Percentiles rank a stretch among this genome's conserved stretches.
Conservation (phyloP, 2,113 vertebrate genomes). For the Tamias sibiricus region DNA sequence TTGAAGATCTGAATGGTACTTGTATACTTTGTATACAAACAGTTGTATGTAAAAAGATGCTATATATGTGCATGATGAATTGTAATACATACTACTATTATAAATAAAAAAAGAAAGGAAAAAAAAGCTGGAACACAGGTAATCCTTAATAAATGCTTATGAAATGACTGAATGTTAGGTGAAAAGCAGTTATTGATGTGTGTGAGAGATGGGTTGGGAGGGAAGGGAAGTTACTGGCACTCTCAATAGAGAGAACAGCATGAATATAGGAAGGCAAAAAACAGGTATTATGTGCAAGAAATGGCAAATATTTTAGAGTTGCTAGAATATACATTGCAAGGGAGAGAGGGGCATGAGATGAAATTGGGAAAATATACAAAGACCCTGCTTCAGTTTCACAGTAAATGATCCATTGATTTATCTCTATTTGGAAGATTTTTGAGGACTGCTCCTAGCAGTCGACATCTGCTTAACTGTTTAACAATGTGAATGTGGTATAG, state of each 20-base stretch:
- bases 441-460: neutral
- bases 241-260: neutral
- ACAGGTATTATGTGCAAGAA: neutral
- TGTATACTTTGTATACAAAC: no score
- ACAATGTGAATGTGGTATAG: neutral
- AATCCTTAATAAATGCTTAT: neutral
- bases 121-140: neutral
- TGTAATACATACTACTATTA: no score
- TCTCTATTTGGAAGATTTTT: neutral
- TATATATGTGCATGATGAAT: no score
- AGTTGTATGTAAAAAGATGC: no score
- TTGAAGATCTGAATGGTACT: no score
- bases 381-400: neutral
- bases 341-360: neutral
- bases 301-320: slow-evolving; percentile 6
- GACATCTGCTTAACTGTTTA: neutral
- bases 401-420: neutral
- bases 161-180: neutral
- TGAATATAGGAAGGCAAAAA: neutral
- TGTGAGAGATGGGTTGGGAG: neutral
- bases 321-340: neutral
- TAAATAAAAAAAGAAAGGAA: no score
- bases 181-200: neutral
- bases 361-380: neutral
- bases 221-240: neutral